These are phyloP conservation scores for human DNA, from an alignment of 2,113 vertebrate species.

Conservation along the genomic window GRCh38 chr11:60098001-60098500, in stretches of 20 bases:
- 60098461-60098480: not conserved
- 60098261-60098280: not conserved
- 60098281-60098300: not conserved
- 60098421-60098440: not conserved
- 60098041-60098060: too few species aligned
- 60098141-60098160: not conserved
- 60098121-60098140: not conserved
- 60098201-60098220: not conserved
- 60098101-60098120: not conserved
- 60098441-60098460: slow-evolving; percentile 7
- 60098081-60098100: not conserved
- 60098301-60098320: not conserved
- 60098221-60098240: not conserved
- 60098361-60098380: not conserved
- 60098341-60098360: not conserved
- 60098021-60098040: not conserved
- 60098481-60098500: not conserved
- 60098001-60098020: not conserved
- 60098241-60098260: not conserved
- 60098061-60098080: not conserved
- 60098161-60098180: not conserved
- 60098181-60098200: not conserved
- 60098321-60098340: not conserved
- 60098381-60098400: not conserved
- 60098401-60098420: not conserved